A percentile compares a stretch with the other conserved stretches of the same genome.
phyloP scores from a whole-genome alignment of 2,113 vertebrate genomes.

The Gobiocypris rarus region DNA sequence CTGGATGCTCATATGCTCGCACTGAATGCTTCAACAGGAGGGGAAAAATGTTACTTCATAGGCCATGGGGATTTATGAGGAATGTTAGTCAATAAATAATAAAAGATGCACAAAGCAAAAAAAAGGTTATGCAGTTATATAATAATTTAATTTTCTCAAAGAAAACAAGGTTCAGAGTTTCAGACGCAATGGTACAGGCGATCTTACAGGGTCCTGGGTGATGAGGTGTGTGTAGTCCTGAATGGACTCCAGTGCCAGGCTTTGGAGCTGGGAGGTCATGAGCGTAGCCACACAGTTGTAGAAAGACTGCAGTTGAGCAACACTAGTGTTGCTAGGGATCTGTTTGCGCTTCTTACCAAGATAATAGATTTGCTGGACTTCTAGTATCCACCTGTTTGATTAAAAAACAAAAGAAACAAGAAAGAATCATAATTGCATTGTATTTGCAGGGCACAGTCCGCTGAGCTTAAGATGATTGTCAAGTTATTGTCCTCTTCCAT shows the following conservation, averaged over 20 bases:
- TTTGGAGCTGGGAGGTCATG: conserved; percentile 86
- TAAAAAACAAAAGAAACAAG: conserved; percentile 52
- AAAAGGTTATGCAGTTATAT: neutral
- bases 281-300: conserved; percentile 81
- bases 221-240: conserved; percentile 84
- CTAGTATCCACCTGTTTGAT: conserved; percentile 81
- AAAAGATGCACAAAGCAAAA: neutral
- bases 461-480: neutral
- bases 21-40: conserved; percentile 74
- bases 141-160: neutral
- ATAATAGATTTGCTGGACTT: conserved; percentile 84
- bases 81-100: neutral
- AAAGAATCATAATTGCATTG: neutral
- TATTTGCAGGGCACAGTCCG: neutral
- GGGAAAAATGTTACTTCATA: neutral
- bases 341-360: conserved; percentile 77
- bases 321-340: conserved; percentile 72
- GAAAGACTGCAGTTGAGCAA: conserved; percentile 79
- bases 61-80: neutral
- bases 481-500: neutral
- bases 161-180: neutral
- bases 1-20: conserved; percentile 76
- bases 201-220: conserved; percentile 76
- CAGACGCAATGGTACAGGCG: neutral
- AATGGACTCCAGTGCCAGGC: conserved; percentile 80